These are phyloP conservation scores for Vultur gryphus DNA, from an alignment of 2,797 vertebrate species.

Conservation along the genomic window DNA sequence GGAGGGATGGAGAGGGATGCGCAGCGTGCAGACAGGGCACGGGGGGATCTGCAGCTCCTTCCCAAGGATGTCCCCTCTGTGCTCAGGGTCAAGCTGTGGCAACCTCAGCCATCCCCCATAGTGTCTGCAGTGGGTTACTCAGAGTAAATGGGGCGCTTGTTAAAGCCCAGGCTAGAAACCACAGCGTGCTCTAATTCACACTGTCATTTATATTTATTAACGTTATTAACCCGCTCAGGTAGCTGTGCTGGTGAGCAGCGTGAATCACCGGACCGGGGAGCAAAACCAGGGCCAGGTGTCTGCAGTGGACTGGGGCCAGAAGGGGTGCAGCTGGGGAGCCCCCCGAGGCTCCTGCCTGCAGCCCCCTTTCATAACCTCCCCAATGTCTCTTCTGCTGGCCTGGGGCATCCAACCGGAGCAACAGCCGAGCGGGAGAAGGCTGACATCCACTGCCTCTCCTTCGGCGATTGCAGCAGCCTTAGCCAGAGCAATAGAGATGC, in stretches of 20 bases:
- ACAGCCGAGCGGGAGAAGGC: not conserved
- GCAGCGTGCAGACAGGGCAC: rapidly evolving
- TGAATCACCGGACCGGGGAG: not conserved
- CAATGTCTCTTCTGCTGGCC: rapidly evolving
- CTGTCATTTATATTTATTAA: not conserved
- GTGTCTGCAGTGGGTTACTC: not conserved
- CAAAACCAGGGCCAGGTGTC: not conserved
- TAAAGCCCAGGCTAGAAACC: not conserved
- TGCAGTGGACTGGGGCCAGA: not conserved
- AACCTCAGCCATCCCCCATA: not conserved
- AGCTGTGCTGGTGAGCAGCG: not conserved
- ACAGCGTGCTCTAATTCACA: not conserved
- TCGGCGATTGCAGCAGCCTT: not conserved
- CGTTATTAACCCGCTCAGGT: not conserved
- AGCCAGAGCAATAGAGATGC: not conserved
- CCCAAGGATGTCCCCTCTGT: not conserved
- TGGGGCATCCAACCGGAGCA: not conserved
- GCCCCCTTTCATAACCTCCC: not conserved
- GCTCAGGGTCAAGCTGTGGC: not conserved
- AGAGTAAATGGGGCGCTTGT: not conserved
- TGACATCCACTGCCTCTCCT: rapidly evolving
- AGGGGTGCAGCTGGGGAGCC: not conserved
- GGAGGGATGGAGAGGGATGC: not conserved
- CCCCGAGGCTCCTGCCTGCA: not conserved
- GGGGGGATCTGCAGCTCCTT: rapidly evolving